These are phyloP conservation scores for Bothrops alternatus DNA, from an alignment of 2,797 vertebrate genomes.

Conservation along the genomic window DNA sequence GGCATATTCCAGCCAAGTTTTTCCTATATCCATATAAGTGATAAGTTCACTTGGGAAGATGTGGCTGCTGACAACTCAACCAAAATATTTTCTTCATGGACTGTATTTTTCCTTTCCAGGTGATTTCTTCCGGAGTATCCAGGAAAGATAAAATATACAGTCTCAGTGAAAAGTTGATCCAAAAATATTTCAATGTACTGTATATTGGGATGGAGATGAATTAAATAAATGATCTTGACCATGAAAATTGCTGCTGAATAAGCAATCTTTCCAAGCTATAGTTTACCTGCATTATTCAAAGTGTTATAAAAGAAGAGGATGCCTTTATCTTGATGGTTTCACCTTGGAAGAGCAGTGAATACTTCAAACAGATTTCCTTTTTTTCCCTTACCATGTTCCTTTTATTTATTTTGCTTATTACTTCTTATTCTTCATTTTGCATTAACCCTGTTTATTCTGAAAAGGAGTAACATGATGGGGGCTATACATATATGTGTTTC, in stretches of 20 bases:
- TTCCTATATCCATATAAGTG: neutral
- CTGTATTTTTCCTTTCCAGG: slow-evolving; percentile 26
- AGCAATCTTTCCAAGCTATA: neutral
- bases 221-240: neutral
- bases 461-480: neutral
- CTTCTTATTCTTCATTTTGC: neutral
- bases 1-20: neutral
- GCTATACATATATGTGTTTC: neutral
- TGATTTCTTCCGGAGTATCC: slow-evolving; percentile 53
- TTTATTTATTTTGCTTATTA: neutral
- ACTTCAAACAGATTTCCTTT: neutral
- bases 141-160: neutral
- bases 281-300: neutral
- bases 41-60: neutral
- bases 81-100: neutral
- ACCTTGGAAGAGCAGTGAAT: neutral
- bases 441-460: neutral
- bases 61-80: neutral
- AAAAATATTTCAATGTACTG: neutral
- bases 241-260: neutral
- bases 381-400: accelerated
- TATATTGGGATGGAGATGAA: neutral
- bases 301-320: neutral
- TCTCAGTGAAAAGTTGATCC: neutral
- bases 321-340: neutral